These are phyloP conservation scores for Serripes groenlandicus DNA, from an alignment of 2,888 invertebrate genomes.

Conservation along the genomic window DNA sequence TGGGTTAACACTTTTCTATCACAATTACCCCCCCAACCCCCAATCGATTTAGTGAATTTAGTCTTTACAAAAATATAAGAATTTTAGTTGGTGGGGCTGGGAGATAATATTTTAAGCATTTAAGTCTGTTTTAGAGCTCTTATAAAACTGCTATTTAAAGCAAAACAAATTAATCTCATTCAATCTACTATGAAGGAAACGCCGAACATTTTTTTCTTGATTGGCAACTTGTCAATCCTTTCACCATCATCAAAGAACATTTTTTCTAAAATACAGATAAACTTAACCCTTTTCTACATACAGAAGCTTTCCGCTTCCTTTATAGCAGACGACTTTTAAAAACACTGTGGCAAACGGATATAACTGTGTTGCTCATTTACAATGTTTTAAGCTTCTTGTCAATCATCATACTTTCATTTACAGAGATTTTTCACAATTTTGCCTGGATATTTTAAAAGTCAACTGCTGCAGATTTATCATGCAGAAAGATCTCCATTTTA, in stretches of 20 bases:
- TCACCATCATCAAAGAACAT: no score
- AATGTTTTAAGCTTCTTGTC: background rate
- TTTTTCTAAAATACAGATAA: background rate
- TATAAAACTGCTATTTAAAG: background rate
- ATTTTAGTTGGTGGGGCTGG: no score
- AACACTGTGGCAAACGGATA: background rate
- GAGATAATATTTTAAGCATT: no score
- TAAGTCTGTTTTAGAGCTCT: no score
- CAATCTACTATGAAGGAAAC: background rate
- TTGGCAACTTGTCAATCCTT: no score
- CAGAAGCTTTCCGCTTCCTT: background rate
- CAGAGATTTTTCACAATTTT: background rate
- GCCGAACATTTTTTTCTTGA: no score
- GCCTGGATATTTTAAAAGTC: background rate
- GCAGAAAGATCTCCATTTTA: no score
- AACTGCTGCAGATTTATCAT: no score
- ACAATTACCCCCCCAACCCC: no score
- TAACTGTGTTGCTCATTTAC: background rate
- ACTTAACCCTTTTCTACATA: slow-evolving; percentile 2
- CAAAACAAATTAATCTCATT: background rate
- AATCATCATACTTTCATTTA: background rate
- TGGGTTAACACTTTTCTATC: background rate
- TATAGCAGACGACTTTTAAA: background rate
- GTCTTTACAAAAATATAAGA: no score
- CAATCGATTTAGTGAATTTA: no score